phyloP scores from a whole-genome alignment of 2,113 vertebrate genomes.

The Grallaria varia region DNA sequence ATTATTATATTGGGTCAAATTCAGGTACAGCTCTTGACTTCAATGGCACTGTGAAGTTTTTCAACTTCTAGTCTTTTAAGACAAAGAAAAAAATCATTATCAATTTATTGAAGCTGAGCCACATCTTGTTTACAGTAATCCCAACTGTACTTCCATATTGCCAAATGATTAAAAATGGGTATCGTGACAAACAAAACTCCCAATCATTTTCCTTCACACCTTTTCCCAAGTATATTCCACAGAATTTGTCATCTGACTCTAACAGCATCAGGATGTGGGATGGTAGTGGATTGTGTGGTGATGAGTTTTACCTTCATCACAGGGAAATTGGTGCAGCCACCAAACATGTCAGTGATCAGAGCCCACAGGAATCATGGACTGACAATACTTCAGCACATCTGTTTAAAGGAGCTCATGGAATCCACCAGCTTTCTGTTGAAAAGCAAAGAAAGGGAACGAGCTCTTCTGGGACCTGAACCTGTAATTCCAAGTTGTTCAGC shows the following conservation, averaged over 20 bases:
- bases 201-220: not conserved
- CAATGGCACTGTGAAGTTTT: not conserved
- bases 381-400: not conserved
- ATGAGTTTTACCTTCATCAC: not conserved
- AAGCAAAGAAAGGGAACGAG: not conserved
- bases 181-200: not conserved
- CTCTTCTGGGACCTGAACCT: not conserved
- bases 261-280: not conserved
- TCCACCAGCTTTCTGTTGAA: not conserved
- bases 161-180: not conserved
- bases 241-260: not conserved
- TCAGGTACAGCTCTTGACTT: not conserved
- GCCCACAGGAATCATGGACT: not conserved
- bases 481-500: not conserved
- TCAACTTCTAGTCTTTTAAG: too few relatives aligned
- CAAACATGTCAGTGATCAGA: fast-evolving
- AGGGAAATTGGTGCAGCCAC: not conserved
- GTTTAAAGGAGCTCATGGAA: not conserved
- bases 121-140: not conserved
- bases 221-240: not conserved
- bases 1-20: not conserved
- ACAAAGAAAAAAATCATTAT: not conserved
- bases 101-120: not conserved
- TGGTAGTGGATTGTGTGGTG: not conserved
- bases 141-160: not conserved